phyloP scores from a whole-genome alignment of 1,140 invertebrate genomes.

The Onthophagus taurus region DNA sequence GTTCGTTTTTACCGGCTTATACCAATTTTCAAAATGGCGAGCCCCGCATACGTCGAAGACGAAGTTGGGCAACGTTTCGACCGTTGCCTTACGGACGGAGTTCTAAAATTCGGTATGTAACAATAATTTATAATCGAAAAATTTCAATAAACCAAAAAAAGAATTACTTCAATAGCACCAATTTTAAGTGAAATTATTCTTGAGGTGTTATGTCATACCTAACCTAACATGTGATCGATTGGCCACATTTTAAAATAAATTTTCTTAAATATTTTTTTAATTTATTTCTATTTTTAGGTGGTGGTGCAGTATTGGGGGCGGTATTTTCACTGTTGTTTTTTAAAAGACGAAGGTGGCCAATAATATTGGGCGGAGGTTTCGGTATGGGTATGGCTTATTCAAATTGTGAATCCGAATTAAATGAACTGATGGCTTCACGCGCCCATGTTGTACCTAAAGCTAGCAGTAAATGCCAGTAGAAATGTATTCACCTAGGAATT shows the following conservation, averaged over 20 bases:
- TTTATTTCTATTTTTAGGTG: constrained; percentile 41
- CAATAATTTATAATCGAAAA: background rate
- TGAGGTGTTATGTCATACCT: constrained; percentile 10
- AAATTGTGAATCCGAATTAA: constrained; percentile 61
- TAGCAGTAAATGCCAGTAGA: no score
- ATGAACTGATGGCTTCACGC: constrained; percentile 27
- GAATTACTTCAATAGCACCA: no score
- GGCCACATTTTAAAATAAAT: no score
- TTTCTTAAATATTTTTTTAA: no score
- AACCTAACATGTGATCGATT: constrained; percentile 11
- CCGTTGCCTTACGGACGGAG: constrained; percentile 49
- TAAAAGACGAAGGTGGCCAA: constrained; percentile 57
- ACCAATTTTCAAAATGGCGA: constrained; percentile 15
- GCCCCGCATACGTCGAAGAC: constrained; percentile 39
- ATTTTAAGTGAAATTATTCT: constrained; percentile 2
- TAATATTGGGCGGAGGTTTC: constrained; percentile 60
- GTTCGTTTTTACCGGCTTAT: no score
- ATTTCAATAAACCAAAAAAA: constrained; percentile 4
- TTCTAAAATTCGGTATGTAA: constrained; percentile 50
- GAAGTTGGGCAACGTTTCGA: constrained; percentile 48
- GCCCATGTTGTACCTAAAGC: no score
- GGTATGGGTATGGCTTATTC: constrained; percentile 67
- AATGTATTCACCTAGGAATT: no score
- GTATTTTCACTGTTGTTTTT: constrained; percentile 61
- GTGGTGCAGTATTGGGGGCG: constrained; percentile 55